Base-by-base conservation (phyloP, 2,797 vertebrate species). In the Echiichthys vipera region DNA sequence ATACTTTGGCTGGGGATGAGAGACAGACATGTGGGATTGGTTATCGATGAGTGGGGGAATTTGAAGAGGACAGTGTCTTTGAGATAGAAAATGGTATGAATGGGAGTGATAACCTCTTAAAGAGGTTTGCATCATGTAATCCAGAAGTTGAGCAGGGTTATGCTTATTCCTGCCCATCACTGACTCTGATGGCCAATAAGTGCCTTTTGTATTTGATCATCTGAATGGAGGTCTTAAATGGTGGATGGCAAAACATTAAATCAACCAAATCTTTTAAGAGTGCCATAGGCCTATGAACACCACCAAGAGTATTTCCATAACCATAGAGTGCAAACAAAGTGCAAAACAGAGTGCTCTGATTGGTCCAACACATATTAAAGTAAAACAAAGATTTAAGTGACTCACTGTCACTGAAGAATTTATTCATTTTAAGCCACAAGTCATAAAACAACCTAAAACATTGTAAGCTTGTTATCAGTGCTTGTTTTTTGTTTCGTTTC, bases 161-260 rank as follows among this genome's bases (percentile, higher is more conserved):
- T 59, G 85, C 87, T 86, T 87, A 76, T 88, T 86, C 89, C 88
- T 89, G 90, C 91, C 88, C 85, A 72, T 84, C 86, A 83, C 81
- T 87, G 81, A 88, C 80, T 78, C 71, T 86, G 89, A 93, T 91
- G 92, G 93, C 91, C 86, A 86, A 93, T 91, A 92, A 94, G 95
- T 95, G 95, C 95, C 95, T 96, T 95, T 91, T 90, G 86, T 91
- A 85, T 90, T 91, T 84, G 89, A 90, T 92, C 86, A 85, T 77
- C 89, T 85, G 84, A 91, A 90, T 70, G 83, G 80, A 83, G 83
- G 82, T 91, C 79, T 74, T 81, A 74, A 90, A 89, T 65, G 83
- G 90, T 92, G 73, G 84, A 91, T 69, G 81, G 81, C 86, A 85
- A 89, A 81, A 83, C 72, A 42, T 74, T 43, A 76, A 80, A 72